A percentile compares a stretch with the other conserved stretches of the same genome.
phyloP scores from a whole-genome alignment of 2,113 vertebrate genomes.

The Prolemur simus region DNA sequence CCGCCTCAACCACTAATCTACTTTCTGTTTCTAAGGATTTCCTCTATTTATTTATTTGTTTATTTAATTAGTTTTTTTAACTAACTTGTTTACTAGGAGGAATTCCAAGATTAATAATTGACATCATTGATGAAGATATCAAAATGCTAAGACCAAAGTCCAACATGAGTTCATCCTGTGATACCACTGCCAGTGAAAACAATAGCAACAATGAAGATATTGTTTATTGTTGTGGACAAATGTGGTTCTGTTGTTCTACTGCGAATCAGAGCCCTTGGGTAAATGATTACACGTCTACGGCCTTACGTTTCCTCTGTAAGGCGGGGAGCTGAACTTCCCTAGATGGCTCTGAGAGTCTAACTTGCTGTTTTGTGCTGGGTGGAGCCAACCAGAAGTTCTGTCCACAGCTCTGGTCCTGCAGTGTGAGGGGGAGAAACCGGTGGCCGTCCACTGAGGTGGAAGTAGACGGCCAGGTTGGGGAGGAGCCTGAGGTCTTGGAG shows the following conservation, averaged over 20 bases:
- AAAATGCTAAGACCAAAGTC: conserved; percentile 19
- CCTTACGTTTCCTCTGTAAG: not conserved
- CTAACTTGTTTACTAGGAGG: conserved; percentile 48
- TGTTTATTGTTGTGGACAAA: conserved; percentile 45
- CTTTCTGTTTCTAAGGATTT: conserved; percentile 50
- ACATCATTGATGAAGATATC: conserved; percentile 40
- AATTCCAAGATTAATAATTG: conserved; percentile 56
- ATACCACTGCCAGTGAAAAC: not conserved
- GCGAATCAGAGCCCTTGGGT: not conserved
- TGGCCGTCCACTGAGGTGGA: not conserved
- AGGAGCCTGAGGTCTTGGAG: not conserved
- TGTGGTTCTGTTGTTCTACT: not conserved
- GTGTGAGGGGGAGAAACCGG: not conserved
- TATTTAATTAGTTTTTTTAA: not conserved
- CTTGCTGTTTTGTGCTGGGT: not conserved
- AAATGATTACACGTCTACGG: not conserved
- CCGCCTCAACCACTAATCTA: not conserved
- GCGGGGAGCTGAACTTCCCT: not conserved
- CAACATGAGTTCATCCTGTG: conserved; percentile 57
- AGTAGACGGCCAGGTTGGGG: not conserved
- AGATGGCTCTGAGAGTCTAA: not conserved
- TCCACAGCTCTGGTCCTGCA: not conserved
- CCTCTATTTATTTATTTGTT: conserved; percentile 12
- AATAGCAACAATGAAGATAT: not conserved
- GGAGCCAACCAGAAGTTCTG: not conserved